These are phyloP conservation scores for Malacoraja senta DNA, from an alignment of 2,797 vertebrate genomes.

Conservation along the genomic window DNA sequence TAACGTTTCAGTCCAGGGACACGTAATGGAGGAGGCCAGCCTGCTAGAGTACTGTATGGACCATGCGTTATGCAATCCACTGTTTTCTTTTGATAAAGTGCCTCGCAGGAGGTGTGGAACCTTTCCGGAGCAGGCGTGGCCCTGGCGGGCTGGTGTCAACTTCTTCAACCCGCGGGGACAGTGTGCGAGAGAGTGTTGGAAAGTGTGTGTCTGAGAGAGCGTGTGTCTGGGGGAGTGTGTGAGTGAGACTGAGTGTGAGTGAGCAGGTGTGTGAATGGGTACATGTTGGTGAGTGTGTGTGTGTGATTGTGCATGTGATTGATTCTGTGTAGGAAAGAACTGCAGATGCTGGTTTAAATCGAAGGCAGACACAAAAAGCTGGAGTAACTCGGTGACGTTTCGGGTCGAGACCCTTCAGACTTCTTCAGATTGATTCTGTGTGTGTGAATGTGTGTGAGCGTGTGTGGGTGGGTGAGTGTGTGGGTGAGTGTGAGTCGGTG, in stretches of 20 bases:
- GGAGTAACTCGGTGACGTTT: no score
- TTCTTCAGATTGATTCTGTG: no score
- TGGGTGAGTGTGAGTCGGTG: no score
- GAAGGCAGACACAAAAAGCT: no score
- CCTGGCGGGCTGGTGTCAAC: neutral
- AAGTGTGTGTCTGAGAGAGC: no score
- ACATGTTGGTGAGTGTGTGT: neutral
- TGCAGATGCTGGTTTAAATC: no score
- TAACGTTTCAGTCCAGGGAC: neutral
- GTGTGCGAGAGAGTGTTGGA: neutral
- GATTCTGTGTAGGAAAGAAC: neutral
- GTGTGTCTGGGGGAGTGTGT: no score
- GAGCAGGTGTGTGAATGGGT: neutral
- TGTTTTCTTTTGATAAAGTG: constrained; percentile 22
- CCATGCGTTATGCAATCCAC: neutral
- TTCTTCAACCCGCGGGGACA: neutral
- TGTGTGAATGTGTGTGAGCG: no score
- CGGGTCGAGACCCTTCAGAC: no score
- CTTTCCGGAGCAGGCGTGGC: neutral
- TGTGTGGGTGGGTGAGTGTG: no score
- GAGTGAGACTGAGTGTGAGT: neutral
- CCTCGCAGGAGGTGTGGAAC: neutral
- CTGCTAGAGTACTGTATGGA: neutral
- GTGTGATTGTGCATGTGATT: neutral
- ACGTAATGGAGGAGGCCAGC: neutral